Conservation (phyloP, 2,797 vertebrate species). For the Percopsis omiscomaycus region DNA sequence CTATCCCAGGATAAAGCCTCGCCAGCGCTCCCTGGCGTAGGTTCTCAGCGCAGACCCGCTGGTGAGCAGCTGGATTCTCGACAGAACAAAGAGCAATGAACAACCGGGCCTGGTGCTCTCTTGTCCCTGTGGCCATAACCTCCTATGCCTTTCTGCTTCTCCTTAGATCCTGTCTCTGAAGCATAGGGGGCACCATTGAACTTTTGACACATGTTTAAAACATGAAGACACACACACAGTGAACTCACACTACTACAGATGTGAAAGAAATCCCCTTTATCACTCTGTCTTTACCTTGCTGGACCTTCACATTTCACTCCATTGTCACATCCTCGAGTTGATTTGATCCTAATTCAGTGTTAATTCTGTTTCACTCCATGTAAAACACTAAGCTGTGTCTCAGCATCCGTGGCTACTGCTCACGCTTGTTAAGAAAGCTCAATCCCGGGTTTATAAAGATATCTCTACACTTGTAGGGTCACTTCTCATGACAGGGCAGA, state of each 20-base stretch:
- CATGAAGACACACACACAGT: constrained; percentile 27
- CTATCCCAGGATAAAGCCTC: constrained; percentile 96
- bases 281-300: constrained; percentile 32
- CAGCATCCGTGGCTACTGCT: constrained; percentile 56
- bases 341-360: constrained; percentile 43
- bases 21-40: constrained; percentile 94
- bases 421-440: constrained; percentile 34
- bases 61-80: constrained; percentile 55
- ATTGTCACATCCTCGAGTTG: constrained; percentile 32
- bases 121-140: constrained; percentile 54
- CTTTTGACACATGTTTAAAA: constrained; percentile 46
- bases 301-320: constrained; percentile 12
- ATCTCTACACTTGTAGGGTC: not conserved
- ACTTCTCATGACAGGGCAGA: not conserved
- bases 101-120: constrained; percentile 64
- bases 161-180: constrained; percentile 50
- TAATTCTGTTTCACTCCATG: constrained; percentile 52
- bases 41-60: constrained; percentile 22
- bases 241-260: constrained; percentile 58
- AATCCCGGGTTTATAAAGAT: not conserved
- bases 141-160: constrained; percentile 49
- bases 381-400: constrained; percentile 53
- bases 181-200: constrained; percentile 59
- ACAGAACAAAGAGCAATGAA: constrained; percentile 59
- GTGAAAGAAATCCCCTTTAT: constrained; percentile 35